Evolutionary conservation across 2,113 vertebrate species (phyloP), one percentile per base, ranked within the genome.

Genomic region (Neomonachus schauinslandi): DNA sequence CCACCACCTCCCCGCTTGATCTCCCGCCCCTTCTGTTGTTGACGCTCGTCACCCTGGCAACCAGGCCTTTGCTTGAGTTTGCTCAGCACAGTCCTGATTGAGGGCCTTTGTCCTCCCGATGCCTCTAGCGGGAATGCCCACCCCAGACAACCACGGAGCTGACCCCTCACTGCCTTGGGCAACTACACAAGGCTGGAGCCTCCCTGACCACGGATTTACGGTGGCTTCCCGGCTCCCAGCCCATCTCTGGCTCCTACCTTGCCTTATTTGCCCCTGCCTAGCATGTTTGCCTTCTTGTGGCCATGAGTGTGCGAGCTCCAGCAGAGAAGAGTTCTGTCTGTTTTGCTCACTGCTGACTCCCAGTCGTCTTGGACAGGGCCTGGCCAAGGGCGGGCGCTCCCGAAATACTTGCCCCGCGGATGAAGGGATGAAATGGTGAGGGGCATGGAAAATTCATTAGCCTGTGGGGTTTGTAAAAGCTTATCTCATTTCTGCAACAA

Each of bases 1-100:
- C 0, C 18, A 0, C 63, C 7, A 7, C 0, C 36, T 55, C 63
- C 10, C 28, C 5, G 26, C 31, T 12, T 0, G 42, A 2, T 1
- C n/a, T 39, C 80, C 9, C 16, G 1, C 14, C 2, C 1, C 1
- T 36, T 11, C 3, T 28, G 9, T 16, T 19, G 39, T 19, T 42
- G 59, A 26, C 6, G 11, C 26, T 8, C 1, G 9, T 51, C 5
- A 1, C 28, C 49, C 71, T 24, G 19, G 49, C 14, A 8, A 55
- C 31, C 26, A 0, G 1, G 24, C 57, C 31, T 1, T 11, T 22
- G 65, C 42, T 19, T 2, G 51, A 6, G 21, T 36, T 18, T 26
- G 24, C 63, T 42, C 16, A 11, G 55, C 13, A 26, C 4, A 0
- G 22, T 9, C 36, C 84, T 12, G 16, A 31, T 3, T 1, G 1